Base-by-base conservation (phyloP, 2,888 invertebrate species). In the Anthrax anthrax region DNA sequence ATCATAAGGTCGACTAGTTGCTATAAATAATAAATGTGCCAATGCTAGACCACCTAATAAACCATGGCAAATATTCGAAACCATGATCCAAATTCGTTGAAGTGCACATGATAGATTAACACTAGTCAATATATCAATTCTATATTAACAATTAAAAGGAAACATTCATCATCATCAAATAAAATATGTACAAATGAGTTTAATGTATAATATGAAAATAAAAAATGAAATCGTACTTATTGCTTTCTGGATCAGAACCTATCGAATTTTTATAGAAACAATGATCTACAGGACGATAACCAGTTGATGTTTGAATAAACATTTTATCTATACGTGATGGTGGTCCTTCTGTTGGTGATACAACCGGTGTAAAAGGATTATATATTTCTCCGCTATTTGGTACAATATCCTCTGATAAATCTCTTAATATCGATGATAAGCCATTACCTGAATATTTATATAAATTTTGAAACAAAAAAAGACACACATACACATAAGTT, bases 21-120 rank as follows among this genome's bases (percentile, higher is more conserved):
- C 53, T 47, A 69, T 66, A 50, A 69, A 66, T 41, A 69, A 58
- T 44, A 69, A 56, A 58, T 69, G 68, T 37, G 69, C 67, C 55
- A 69, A 53, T 39, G 69, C 68, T 57, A 76, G 57, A 42, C 75
- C 75, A 48, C 72, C 75, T 49, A 76, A 61, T 50, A 76, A 59
- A 44, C 75, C 75, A 58, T 75, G 75, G 56, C 74, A 75, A 42
- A 75, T 66, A 44, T 70, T 71, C 37, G 74, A 70, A 48, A 75
- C 58, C 53, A 72, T 67, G 56, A 72, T 64, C 73, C 74, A 76
- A 57, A 68, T 65, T 60, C 70, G 70, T 64, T 76, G 75, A 51
- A 70, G 62, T 44, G 63, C 58, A 58, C 67, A 68, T 49, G 69
- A 66, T 51, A 69, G 54, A 57, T 66, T 63, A 34, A 67, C 63